Evolutionary conservation across 2,888 invertebrate species (phyloP).

Genomic region (Cremastinae sp.): DNA sequence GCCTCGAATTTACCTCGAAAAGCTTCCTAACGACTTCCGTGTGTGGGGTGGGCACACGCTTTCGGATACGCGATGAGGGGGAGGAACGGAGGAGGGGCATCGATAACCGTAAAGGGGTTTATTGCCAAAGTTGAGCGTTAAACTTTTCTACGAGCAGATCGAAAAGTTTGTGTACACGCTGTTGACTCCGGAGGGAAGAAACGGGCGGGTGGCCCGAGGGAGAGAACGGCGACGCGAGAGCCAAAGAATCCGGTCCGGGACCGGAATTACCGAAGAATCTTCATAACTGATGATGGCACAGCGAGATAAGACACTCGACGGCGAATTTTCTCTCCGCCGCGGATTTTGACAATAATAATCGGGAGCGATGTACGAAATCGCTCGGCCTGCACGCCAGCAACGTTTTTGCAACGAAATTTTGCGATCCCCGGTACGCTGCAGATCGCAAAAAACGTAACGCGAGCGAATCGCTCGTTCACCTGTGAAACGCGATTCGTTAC

Average conservation of each 20-base stretch:
- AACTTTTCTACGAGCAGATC: conserved; percentile 51
- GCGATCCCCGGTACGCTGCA: neutral
- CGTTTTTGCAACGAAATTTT: conserved; percentile 46
- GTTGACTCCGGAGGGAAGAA: conserved; percentile 18
- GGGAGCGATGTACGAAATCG: too few species aligned
- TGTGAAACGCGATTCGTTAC: conserved; percentile 63
- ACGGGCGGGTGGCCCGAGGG: conserved; percentile 1
- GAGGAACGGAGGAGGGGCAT: conserved; percentile 31
- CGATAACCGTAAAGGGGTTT: conserved; percentile 58
- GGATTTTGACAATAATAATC: too few species aligned
- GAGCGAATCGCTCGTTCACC: conserved; percentile 53
- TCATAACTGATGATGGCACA: neutral
- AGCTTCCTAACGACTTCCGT: conserved; percentile 44
- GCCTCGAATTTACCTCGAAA: conserved; percentile 59
- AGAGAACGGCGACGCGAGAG: conserved; percentile 10
- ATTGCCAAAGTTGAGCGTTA: conserved; percentile 52
- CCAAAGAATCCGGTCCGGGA: conserved; percentile 16
- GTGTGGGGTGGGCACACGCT: conserved; percentile 12
- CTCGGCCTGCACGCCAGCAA: conserved; percentile 2
- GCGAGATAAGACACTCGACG: neutral
- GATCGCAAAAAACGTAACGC: conserved; percentile 31
- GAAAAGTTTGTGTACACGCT: conserved; percentile 53
- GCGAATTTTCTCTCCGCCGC: neutral
- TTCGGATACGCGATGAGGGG: neutral
- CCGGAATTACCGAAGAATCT: conserved; percentile 62